Evolutionary conservation across 1,140 invertebrate genomes (phyloP).

Genomic region (Panonychus citri): DNA sequence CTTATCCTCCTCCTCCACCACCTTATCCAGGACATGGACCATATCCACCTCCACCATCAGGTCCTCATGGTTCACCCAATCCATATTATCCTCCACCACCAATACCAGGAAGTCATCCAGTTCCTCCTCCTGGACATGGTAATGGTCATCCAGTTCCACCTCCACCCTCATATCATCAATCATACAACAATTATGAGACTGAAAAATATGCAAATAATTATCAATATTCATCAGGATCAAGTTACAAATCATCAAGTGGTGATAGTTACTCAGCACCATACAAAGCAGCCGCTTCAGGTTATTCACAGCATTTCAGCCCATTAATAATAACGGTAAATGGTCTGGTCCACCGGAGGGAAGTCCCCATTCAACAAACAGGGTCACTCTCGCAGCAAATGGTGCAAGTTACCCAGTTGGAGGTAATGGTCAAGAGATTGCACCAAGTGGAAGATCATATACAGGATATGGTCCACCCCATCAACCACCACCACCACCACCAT

Average conservation of each 20-base stretch:
- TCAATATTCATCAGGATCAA: neutral
- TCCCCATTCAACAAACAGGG: too few relatives aligned
- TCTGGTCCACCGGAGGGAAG: neutral
- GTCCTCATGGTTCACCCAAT: neutral
- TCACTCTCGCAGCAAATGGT: too few relatives aligned
- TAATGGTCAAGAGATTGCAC: too few relatives aligned
- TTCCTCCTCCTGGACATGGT: neutral
- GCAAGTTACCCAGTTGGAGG: too few relatives aligned
- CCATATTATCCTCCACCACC: neutral
- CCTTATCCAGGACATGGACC: neutral
- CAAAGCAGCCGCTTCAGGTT: neutral
- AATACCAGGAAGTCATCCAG: neutral
- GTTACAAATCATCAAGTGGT: neutral
- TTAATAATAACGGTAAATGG: neutral
- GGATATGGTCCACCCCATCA: too few relatives aligned
- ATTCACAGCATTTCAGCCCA: neutral
- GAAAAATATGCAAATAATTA: neutral
- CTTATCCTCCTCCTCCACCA: neutral
- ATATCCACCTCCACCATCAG: neutral
- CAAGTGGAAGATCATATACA: too few relatives aligned
- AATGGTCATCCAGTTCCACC: neutral
- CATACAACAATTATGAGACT: neutral
- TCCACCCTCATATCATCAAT: neutral
- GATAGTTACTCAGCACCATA: neutral
- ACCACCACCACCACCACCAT: neutral